Evolutionary conservation across 2,797 vertebrate species (phyloP).

Genomic region (Myotis vivesi): DNA sequence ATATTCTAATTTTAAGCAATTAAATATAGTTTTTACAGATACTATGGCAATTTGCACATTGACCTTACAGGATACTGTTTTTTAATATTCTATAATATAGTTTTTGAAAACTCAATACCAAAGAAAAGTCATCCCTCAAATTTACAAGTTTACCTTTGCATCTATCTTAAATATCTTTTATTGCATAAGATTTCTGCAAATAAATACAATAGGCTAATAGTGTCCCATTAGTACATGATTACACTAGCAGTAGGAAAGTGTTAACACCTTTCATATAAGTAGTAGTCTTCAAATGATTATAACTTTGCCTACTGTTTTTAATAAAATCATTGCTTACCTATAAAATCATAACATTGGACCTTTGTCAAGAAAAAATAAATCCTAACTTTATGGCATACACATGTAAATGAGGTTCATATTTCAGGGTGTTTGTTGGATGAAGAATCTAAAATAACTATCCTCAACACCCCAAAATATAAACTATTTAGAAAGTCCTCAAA

Average conservation of each 20-base stretch:
- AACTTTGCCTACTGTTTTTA: constrained; percentile 22
- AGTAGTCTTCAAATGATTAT: not conserved
- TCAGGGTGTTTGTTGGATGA: not conserved
- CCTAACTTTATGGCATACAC: constrained; percentile 5
- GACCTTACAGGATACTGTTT: not conserved
- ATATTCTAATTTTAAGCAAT: constrained; percentile 24
- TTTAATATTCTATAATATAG: not conserved
- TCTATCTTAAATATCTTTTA: constrained; percentile 36
- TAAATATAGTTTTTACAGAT: not conserved
- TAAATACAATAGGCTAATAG: not conserved
- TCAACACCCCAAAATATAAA: constrained; percentile 3
- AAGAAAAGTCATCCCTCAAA: not conserved
- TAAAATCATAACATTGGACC: constrained; percentile 5
- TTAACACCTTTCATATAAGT: not conserved
- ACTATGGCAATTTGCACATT: not conserved
- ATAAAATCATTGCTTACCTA: constrained; percentile 54
- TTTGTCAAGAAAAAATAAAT: constrained; percentile 25
- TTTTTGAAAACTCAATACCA: not conserved
- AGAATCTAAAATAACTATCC: not conserved
- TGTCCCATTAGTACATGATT: constrained; percentile 42
- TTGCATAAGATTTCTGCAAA: not conserved
- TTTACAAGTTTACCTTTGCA: constrained; percentile 18
- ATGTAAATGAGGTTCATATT: constrained; percentile 9
- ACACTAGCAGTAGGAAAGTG: not conserved
- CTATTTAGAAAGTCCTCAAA: constrained; percentile 20